Conservation (phyloP, 2,113 vertebrate species). For the Meles meles region DNA sequence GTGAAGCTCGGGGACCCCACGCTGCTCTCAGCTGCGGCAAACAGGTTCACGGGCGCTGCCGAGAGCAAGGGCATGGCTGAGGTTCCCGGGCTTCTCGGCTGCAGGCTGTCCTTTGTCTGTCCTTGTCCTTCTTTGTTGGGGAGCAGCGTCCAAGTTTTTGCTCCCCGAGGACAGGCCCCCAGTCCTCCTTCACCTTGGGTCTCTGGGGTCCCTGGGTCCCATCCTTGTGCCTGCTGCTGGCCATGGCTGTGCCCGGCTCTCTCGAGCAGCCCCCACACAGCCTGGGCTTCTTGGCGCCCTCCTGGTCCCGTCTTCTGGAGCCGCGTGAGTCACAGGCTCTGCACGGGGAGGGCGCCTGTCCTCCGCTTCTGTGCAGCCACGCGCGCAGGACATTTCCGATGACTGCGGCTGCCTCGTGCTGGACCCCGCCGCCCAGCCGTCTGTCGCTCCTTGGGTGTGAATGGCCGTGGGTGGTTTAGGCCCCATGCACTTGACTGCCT, state of each 20-base stretch:
- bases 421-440: background rate
- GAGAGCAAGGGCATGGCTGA: too few relatives aligned
- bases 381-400: too few relatives aligned
- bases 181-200: too few relatives aligned
- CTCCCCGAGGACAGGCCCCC: background rate
- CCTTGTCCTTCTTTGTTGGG: background rate
- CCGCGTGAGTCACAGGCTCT: background rate
- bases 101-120: accelerated
- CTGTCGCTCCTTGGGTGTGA: accelerated
- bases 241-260: background rate
- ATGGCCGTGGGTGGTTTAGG: accelerated
- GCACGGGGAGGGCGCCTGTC: background rate
- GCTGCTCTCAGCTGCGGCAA: background rate
- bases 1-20: accelerated
- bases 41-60: accelerated
- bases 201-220: accelerated
- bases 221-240: background rate
- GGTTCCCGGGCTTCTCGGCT: too few relatives aligned
- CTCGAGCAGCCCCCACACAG: background rate
- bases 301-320: accelerated
- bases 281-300: background rate
- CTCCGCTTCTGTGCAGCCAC: background rate
- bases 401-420: accelerated
- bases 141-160: background rate
- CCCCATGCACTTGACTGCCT: accelerated